Evolutionary conservation across 2,113 vertebrate species (phyloP), one percentile per base, ranked within the genome.

Genomic region (Halichoerus grypus): DNA sequence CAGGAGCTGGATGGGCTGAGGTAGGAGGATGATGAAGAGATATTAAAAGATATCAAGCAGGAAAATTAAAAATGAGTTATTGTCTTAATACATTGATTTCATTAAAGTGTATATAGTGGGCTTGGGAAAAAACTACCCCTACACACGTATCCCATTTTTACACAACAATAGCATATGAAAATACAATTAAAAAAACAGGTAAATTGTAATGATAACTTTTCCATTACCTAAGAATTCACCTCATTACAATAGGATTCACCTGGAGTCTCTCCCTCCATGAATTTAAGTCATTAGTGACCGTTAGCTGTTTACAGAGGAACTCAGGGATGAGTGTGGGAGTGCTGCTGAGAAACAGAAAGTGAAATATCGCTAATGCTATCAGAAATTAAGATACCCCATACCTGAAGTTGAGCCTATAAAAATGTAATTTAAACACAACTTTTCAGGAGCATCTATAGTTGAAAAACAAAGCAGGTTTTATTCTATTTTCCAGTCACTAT

Each of bases 11-110:
- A 67, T 33, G 11, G 15, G 7, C 15, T 87, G 4, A 51, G 16
- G 77, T 72, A 22, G 16, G 63, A 21, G n/a, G n/a, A 24, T 49
- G 5, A 53, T 74, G 67, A 59, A 83, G 39, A 74, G 11, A 76
- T 81, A 69, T 5, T 92, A 31, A 79, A 86, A 84, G 12, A 28
- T 83, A 46, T 7, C 6, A 55, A 67, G 8, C 7, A 77, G 5
- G 26, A 92, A 88, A 97, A 21, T 72, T 74, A 21, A 93, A 96
- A 67, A 33, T 86, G 10, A 57, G 53, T 92, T 81, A 65, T 89
- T 61, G 72, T 92, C 21, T 76, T 88, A 85, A 97, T 57, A 65
- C 0, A 49, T 15, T 18, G 1, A 61, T 31, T 92, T 80, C 33
- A 92, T 84, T 59, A 53, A 63, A 42, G 15, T 71, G 4, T 4